These are phyloP conservation scores for Pammene fasciana DNA, from an alignment of 2,888 invertebrate species.

Conservation along the genomic window DNA sequence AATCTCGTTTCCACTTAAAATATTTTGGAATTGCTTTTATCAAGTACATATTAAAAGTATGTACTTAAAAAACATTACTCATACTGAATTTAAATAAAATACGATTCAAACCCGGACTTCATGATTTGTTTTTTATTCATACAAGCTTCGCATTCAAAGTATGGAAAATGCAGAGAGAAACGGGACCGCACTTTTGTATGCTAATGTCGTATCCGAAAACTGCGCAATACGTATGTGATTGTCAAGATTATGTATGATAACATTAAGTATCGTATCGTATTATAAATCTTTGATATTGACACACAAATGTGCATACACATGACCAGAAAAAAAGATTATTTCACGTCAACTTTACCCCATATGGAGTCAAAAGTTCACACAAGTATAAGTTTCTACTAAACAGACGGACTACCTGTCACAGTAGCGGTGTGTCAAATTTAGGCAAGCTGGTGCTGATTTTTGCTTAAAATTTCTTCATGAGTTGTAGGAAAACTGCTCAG, in stretches of 20 bases:
- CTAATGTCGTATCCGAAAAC: constrained; percentile 30
- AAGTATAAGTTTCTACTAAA: too few relatives aligned
- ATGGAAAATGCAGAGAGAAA: constrained; percentile 26
- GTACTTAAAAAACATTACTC: constrained; percentile 1
- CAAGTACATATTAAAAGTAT: background rate
- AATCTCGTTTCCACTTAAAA: background rate
- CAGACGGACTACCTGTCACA: too few relatives aligned
- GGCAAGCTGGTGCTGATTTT: too few relatives aligned
- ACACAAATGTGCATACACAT: background rate
- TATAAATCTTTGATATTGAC: constrained; percentile 20
- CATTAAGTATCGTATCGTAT: constrained; percentile 1
- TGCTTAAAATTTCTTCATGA: too few relatives aligned
- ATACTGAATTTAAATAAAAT: background rate
- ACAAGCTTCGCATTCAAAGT: constrained; percentile 10
- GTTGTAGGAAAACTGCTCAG: too few relatives aligned
- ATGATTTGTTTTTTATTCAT: constrained; percentile 9
- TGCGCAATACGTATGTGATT: constrained; percentile 9
- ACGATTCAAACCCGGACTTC: background rate
- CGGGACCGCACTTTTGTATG: constrained; percentile 39
- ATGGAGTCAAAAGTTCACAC: too few relatives aligned
- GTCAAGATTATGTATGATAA: constrained; percentile 13
- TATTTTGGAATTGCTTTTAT: background rate
- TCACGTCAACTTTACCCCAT: too few relatives aligned
- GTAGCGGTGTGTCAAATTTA: too few relatives aligned
- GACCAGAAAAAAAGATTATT: too few relatives aligned